phyloP scores from a whole-genome alignment of 2,797 vertebrate genomes.

The Sparidentex hasta region DNA sequence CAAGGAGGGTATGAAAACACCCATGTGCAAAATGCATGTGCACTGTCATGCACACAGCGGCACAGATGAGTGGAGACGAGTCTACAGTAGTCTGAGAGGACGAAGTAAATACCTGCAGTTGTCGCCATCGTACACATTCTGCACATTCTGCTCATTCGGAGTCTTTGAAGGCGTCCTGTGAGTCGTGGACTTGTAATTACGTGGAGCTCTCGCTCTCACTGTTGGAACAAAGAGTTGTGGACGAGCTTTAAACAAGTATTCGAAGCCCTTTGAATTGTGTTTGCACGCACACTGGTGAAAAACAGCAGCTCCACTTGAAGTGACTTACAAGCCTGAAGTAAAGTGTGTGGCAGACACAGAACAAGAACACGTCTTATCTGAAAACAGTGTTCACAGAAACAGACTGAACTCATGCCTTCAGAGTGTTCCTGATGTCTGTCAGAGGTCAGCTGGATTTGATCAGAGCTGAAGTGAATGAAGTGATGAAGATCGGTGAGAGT shows the following conservation, averaged over 20 bases:
- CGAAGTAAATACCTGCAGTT: constrained; percentile 34
- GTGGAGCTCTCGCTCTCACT: not conserved
- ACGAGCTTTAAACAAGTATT: constrained; percentile 18
- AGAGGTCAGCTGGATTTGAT: not conserved
- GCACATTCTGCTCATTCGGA: constrained; percentile 62
- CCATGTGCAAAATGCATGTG: not conserved
- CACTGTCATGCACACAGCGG: not conserved
- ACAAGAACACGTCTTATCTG: not conserved
- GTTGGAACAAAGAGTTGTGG: constrained; percentile 35
- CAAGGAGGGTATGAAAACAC: not conserved
- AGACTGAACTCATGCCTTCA: not conserved
- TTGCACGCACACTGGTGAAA: not conserved
- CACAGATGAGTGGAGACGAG: constrained; percentile 13
- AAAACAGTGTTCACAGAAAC: not conserved
- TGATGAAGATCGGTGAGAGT: not conserved
- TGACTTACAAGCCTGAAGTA: not conserved
- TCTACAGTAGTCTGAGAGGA: constrained; percentile 1
- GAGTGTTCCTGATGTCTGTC: not conserved
- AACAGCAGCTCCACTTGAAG: not conserved
- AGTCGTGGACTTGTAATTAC: constrained; percentile 59
- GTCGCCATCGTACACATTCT: constrained; percentile 57
- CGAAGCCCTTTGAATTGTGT: constrained; percentile 7
- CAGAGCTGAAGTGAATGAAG: not conserved
- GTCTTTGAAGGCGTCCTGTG: constrained; percentile 50
- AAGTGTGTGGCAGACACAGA: not conserved